Percentiles rank a stretch among this genome's conserved stretches.
These are phyloP conservation scores for Lonchura striata DNA, from an alignment of 2,113 vertebrate genomes.

Conservation along the genomic window DNA sequence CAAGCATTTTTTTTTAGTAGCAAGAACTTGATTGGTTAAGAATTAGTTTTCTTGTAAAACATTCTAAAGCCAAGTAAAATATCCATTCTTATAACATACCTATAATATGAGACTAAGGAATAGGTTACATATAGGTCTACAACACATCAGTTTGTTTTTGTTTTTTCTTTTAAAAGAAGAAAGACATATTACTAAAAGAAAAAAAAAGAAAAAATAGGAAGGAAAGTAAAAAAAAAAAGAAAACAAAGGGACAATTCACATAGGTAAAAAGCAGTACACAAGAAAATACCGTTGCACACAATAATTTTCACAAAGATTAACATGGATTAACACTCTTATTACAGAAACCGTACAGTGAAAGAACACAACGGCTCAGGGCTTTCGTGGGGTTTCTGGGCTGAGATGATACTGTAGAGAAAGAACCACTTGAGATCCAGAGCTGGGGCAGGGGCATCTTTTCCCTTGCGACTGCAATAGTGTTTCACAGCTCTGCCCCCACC, in stretches of 20 bases:
- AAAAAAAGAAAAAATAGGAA: background rate
- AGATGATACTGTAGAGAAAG: constrained; percentile 74
- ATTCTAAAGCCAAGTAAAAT: constrained; percentile 99
- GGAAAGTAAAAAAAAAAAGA: constrained; percentile 75
- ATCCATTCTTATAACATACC: constrained; percentile 98
- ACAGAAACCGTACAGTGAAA: constrained; percentile 89
- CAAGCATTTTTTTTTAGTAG: constrained; percentile 92
- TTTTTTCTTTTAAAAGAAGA: constrained; percentile 59
- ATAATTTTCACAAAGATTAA: constrained; percentile 90
- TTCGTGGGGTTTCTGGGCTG: constrained; percentile 77
- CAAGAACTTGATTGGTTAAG: constrained; percentile 93
- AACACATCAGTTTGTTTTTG: constrained; percentile 84
- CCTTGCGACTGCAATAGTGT: background rate
- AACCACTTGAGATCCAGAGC: constrained; percentile 26
- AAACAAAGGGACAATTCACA: constrained; percentile 79
- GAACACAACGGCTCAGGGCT: constrained; percentile 83
- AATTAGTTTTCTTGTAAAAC: constrained; percentile 94
- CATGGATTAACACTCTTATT: constrained; percentile 86
- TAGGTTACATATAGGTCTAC: constrained; percentile 91
- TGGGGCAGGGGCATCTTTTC: constrained; percentile 43
- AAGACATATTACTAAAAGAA: constrained; percentile 75
- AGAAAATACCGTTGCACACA: constrained; percentile 92
- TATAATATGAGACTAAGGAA: constrained; percentile 94
- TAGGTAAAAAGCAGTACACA: constrained; percentile 81
- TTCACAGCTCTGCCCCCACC: background rate